Evolutionary conservation across 2,113 vertebrate species (phyloP), one percentile per base, ranked within the genome.

Genomic region (Pseudolaguvia tuberculata): DNA sequence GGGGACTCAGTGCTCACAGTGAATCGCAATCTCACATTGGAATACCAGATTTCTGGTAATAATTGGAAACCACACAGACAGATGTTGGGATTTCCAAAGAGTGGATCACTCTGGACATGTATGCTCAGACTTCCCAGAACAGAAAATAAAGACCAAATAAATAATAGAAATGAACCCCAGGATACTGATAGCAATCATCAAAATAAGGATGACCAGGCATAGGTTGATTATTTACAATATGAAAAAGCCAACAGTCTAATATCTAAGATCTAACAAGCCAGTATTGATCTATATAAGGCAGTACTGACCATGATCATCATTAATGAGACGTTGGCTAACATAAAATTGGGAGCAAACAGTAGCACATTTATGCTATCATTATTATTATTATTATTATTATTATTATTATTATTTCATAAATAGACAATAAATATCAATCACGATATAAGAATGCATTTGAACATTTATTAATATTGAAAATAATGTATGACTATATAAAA

Each of bases 51-150:
- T 31, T 85, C 90, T 11, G 86, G 78, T 3, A 83, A 89, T 50
- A 89, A 80, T 12, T 99, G 96, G 96, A 93, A 89, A 80, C 90
- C 92, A 70, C 90, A 88, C 62, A 91, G 90, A 80, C 94, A 98
- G 85, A 91, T 87, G 85, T 88, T 88, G 0, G 95, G 96, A 2
- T 99, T 97, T 79, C 96, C 94, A 0, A 91, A 94, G 73, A 93
- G 90, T 0, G 96, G 96, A 1, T 95, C 95, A 10, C 85, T 99
- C 70, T 94, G 94, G 86, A 95, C 95, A 5, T 96, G 94, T 82
- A 90, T 97, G 66, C 93, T 99, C 77, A 87, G 96, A 75, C 89
- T 98, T 81, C 95, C 94, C 0, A 85, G 81, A 12, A 78, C 72
- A 80, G 55, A 69, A 78, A 79, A 73, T 48, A 47, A 20, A 66